Evolutionary conservation across 2,797 vertebrate species (phyloP).

Genomic region (Pangasius djambal): DNA sequence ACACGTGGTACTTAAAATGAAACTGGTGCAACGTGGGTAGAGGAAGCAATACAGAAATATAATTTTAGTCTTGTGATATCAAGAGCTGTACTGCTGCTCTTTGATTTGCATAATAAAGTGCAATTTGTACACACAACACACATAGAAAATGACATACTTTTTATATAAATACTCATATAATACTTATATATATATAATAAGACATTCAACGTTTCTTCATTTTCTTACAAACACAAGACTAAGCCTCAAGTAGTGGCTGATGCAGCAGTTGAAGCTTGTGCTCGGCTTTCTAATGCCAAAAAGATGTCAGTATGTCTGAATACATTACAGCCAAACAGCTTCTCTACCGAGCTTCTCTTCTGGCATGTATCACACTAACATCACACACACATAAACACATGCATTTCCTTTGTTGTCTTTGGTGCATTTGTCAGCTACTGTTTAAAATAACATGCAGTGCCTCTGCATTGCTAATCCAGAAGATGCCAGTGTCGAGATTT

Average conservation of each 20-base stretch:
- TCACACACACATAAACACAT: not conserved
- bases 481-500: not conserved
- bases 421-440: slow-evolving; percentile 11
- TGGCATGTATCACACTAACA: slow-evolving; percentile 26
- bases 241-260: slow-evolving; percentile 19
- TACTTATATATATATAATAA: not conserved
- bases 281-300: slow-evolving; percentile 34
- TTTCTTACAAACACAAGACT: not conserved
- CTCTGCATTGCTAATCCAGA: slow-evolving; percentile 19
- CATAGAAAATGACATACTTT: not conserved
- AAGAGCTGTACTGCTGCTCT: slow-evolving; percentile 29
- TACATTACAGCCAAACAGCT: slow-evolving; percentile 38
- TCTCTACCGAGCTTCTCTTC: slow-evolving; percentile 30
- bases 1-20: not conserved
- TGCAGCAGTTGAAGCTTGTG: slow-evolving; percentile 25
- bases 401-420: not conserved
- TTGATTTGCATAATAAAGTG: slow-evolving; percentile 7
- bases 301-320: slow-evolving; percentile 43
- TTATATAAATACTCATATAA: not conserved
- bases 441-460: slow-evolving; percentile 13
- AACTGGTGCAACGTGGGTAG: not conserved
- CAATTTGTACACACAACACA: slow-evolving; percentile 9
- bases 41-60: not conserved
- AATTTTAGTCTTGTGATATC: slow-evolving; percentile 32
- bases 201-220: not conserved